Conservation (phyloP, 2,113 vertebrate genomes). For the Gambusia holbrooki region DNA sequence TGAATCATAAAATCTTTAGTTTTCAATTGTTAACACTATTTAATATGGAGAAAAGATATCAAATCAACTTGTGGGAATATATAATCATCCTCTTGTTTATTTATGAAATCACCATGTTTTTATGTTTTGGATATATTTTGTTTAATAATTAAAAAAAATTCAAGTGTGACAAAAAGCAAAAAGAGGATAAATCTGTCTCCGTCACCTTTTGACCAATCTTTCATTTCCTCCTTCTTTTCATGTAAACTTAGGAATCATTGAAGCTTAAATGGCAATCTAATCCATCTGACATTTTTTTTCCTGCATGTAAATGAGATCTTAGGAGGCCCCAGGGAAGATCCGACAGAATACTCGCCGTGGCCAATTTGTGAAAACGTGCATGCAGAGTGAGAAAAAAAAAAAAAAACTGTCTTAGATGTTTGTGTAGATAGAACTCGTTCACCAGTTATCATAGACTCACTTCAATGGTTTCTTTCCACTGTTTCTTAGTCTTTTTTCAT, state of each 20-base stretch:
- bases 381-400: conserved; percentile 16
- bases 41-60: not conserved
- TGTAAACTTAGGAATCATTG: conserved; percentile 53
- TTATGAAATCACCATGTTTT: too few species aligned
- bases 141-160: too few species aligned
- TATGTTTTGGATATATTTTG: too few species aligned
- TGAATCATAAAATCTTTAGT: not conserved
- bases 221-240: conserved; percentile 26
- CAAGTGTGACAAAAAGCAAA: too few species aligned
- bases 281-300: conserved; percentile 44
- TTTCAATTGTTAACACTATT: not conserved
- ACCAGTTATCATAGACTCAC: conserved; percentile 40
- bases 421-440: conserved; percentile 55
- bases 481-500: conserved; percentile 1
- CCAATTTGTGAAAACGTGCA: conserved; percentile 66
- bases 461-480: not conserved
- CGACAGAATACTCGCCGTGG: conserved; percentile 61
- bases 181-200: not conserved
- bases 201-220: conserved; percentile 8
- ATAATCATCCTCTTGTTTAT: too few species aligned
- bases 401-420: conserved; percentile 33
- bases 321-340: conserved; percentile 59
- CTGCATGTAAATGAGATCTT: conserved; percentile 64
- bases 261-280: conserved; percentile 69
- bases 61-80: not conserved